phyloP scores from a whole-genome alignment of 2,113 vertebrate species.

The Neotoma lepida region DNA sequence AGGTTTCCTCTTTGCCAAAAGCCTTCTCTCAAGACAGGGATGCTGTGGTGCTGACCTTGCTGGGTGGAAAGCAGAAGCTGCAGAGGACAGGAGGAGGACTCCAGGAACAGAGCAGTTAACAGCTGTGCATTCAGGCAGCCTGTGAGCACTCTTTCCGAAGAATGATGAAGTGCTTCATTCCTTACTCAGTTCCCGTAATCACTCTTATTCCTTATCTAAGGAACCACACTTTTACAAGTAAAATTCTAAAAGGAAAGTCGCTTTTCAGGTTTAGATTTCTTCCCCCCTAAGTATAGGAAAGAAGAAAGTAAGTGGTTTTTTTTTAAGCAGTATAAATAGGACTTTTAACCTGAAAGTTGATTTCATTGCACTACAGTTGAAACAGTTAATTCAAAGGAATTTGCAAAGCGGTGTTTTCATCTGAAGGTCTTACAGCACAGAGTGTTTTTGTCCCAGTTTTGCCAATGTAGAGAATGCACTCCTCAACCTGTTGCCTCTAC shows the following conservation, averaged over 20 bases:
- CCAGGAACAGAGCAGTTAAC: neutral
- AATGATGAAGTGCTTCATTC: constrained; percentile 74
- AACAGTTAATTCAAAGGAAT: constrained; percentile 55
- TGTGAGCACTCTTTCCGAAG: constrained; percentile 20
- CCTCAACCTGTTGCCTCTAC: neutral
- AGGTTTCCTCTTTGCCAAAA: neutral
- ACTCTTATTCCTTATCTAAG: constrained; percentile 77
- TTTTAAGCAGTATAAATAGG: constrained; percentile 63
- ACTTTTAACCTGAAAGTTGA: constrained; percentile 65
- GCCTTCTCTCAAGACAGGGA: neutral
- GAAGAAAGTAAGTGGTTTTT: constrained; percentile 47
- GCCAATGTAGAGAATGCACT: neutral
- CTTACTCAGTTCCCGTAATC: constrained; percentile 75
- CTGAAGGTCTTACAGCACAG: neutral
- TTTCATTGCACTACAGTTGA: constrained; percentile 26
- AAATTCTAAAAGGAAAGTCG: constrained; percentile 56
- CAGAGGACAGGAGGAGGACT: neutral
- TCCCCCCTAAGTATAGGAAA: constrained; percentile 11
- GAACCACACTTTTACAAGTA: constrained; percentile 73
- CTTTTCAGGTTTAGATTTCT: constrained; percentile 51
- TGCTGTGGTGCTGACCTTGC: neutral
- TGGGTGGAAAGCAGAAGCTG: neutral
- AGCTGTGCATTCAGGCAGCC: constrained; percentile 63
- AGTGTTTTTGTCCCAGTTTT: constrained; percentile 1
- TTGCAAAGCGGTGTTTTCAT: neutral